Conservation (phyloP, 2,113 vertebrate genomes). For the Menidia beryllina region DNA sequence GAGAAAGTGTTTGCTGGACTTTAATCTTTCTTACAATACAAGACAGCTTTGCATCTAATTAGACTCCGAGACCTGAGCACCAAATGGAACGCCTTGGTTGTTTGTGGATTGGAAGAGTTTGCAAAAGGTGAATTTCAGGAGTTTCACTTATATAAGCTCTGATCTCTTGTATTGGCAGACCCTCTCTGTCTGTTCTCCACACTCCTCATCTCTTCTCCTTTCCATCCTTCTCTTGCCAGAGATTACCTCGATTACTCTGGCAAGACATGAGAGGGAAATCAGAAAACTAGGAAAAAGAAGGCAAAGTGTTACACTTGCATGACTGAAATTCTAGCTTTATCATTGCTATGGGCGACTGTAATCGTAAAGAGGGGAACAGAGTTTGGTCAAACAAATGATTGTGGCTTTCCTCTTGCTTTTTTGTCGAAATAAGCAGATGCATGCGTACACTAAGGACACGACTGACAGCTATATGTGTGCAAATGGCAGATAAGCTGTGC, state of each 20-base stretch:
- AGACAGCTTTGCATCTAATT: slow-evolving; percentile 41
- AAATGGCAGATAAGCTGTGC: slow-evolving; percentile 55
- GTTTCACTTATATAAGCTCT: slow-evolving; percentile 63
- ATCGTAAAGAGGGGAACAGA: slow-evolving; percentile 23
- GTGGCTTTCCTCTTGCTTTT: background rate
- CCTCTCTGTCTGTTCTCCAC: slow-evolving; percentile 46
- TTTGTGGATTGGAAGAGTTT: slow-evolving; percentile 12
- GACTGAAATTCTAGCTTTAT: slow-evolving; percentile 57
- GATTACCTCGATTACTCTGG: slow-evolving; percentile 75
- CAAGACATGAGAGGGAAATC: slow-evolving; percentile 68
- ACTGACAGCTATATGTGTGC: slow-evolving; percentile 45
- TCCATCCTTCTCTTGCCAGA: slow-evolving; percentile 49
- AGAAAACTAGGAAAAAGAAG: slow-evolving; percentile 45
- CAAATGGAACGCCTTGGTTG: background rate
- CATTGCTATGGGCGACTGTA: slow-evolving; percentile 46
- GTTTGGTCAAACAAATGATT: slow-evolving; percentile 58
- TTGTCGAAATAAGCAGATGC: slow-evolving; percentile 23
- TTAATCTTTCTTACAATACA: background rate
- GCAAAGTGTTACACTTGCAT: slow-evolving; percentile 58
- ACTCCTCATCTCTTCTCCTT: slow-evolving; percentile 46
- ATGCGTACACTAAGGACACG: slow-evolving; percentile 1
- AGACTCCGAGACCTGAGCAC: slow-evolving; percentile 9
- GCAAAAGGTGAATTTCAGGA: slow-evolving; percentile 45
- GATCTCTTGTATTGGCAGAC: slow-evolving; percentile 63
- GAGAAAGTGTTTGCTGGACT: background rate